phyloP scores from a whole-genome alignment of 2,888 invertebrate species.

The Lasioglossum oenotherae region DNA sequence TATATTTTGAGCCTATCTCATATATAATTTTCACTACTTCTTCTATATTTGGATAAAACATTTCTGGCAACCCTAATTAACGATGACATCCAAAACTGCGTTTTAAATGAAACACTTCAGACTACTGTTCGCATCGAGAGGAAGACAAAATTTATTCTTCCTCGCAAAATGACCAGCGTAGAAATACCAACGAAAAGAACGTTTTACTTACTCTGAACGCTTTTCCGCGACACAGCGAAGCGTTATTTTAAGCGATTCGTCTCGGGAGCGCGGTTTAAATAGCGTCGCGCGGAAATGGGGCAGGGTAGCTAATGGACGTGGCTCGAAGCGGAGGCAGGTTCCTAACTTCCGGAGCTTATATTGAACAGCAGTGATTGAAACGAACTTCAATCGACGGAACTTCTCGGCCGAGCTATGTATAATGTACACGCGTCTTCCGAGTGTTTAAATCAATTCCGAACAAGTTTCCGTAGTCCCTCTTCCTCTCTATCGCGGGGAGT shows the following conservation, averaged over 20 bases:
- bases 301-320: not conserved
- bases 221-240: not conserved
- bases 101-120: no score
- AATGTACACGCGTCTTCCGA: not conserved
- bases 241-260: not conserved
- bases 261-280: not conserved
- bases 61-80: no score
- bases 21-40: no score
- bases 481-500: not conserved
- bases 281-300: not conserved
- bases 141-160: no score
- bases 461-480: not conserved
- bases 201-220: not conserved
- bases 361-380: conserved; percentile 18
- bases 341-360: conserved; percentile 12
- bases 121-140: no score
- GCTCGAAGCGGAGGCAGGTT: not conserved
- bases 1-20: no score
- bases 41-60: no score
- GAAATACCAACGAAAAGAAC: not conserved
- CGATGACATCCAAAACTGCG: no score
- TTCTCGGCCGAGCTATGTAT: not conserved
- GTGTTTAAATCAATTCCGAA: conserved; percentile 13
- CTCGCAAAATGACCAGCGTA: not conserved
- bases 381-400: not conserved